Evolutionary conservation across 2,113 vertebrate species (phyloP).

Genomic region (Antechinus stuartii): DNA sequence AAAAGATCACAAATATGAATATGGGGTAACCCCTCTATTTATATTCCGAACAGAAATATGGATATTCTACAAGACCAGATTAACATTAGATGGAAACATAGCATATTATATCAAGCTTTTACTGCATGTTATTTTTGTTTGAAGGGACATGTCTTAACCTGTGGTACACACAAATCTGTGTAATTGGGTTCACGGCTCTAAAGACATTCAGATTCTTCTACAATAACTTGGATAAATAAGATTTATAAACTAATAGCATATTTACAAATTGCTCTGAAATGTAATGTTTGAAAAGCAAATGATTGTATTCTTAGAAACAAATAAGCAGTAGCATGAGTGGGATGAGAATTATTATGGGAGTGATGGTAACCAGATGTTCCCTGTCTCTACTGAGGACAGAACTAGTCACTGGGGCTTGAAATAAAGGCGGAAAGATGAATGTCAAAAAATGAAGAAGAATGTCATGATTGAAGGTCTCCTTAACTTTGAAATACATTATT

Average conservation of each 20-base stretch:
- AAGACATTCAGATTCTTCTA: background rate
- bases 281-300: background rate
- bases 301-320: constrained; percentile 4
- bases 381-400: background rate
- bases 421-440: background rate
- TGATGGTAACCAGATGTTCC: background rate
- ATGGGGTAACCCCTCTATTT: background rate
- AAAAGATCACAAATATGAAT: background rate
- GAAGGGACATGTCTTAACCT: background rate
- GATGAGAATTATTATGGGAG: background rate
- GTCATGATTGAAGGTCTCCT: background rate
- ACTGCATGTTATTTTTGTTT: background rate
- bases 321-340: background rate
- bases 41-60: background rate
- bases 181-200: background rate
- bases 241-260: background rate
- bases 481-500: background rate
- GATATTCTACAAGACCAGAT: background rate
- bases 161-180: background rate
- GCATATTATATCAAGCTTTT: background rate
- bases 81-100: background rate
- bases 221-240: background rate
- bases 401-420: background rate
- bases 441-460: background rate
- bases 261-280: constrained; percentile 5